phyloP scores from a whole-genome alignment of 2,797 vertebrate genomes.

The Clangula hyemalis region DNA sequence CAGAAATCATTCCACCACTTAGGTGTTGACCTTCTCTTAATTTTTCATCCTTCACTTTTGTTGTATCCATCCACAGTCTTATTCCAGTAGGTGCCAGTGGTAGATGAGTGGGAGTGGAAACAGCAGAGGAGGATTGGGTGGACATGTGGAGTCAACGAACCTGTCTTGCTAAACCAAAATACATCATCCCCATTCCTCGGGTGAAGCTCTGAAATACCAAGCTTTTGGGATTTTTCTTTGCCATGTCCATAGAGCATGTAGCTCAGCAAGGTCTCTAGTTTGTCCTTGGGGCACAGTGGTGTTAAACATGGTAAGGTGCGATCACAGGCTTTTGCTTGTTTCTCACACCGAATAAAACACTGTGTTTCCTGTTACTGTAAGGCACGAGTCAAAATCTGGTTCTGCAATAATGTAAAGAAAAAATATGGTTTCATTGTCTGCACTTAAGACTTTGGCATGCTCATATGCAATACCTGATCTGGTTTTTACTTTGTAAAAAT shows the following conservation, averaged over 20 bases:
- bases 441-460: neutral
- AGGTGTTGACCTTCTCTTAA: neutral
- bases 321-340: neutral
- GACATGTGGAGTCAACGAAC: neutral
- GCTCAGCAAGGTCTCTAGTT: neutral
- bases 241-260: neutral
- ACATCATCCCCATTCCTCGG: neutral
- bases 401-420: neutral
- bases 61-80: neutral
- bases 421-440: neutral
- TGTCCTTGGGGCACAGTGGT: neutral
- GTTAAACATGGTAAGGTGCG: neutral
- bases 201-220: neutral
- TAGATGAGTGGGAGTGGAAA: neutral
- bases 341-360: neutral
- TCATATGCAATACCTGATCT: neutral
- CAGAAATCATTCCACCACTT: neutral
- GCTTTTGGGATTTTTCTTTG: neutral
- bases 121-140: neutral
- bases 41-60: neutral
- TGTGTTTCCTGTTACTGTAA: neutral
- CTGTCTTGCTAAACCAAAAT: neutral
- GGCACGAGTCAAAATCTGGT: neutral
- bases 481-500: constrained; percentile 20
- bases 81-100: neutral